Conservation (phyloP, 2,888 invertebrate species). For the Apamea epomidion region DNA sequence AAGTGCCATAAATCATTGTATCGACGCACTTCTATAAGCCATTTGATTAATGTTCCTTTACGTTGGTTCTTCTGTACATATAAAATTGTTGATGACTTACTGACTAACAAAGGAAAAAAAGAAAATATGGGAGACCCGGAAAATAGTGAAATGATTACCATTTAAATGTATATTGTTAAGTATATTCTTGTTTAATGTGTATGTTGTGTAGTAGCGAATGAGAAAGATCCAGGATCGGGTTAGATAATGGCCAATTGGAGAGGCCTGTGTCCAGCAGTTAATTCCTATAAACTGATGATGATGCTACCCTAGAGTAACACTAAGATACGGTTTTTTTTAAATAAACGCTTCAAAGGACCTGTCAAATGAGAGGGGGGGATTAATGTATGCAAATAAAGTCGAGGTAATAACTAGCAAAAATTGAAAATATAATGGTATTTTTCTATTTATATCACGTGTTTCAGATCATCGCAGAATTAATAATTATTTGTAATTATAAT, state of each 20-base stretch:
- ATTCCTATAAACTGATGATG: background rate
- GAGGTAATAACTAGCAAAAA: background rate
- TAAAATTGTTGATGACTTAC: background rate
- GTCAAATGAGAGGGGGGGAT: background rate
- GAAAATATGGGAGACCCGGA: background rate
- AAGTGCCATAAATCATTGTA: conserved; percentile 13
- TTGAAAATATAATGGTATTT: conserved; percentile 1
- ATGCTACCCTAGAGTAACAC: background rate
- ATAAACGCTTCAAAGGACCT: background rate
- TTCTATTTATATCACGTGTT: conserved; percentile 16
- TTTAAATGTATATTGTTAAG: no score
- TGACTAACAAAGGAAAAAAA: background rate
- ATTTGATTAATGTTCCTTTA: conserved; percentile 8
- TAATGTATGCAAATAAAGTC: no score
- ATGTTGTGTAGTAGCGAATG: background rate
- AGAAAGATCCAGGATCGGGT: no score
- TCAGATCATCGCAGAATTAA: conserved; percentile 19
- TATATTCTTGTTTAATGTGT: no score
- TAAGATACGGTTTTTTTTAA: no score
- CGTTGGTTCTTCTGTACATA: background rate
- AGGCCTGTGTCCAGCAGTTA: no score
- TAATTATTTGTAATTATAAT: conserved; percentile 12
- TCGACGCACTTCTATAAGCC: conserved; percentile 5
- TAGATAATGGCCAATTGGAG: no score
- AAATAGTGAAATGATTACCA: no score